Evolutionary conservation across 2,888 invertebrate genomes (phyloP).

Genomic region (Acheta domesticus): DNA sequence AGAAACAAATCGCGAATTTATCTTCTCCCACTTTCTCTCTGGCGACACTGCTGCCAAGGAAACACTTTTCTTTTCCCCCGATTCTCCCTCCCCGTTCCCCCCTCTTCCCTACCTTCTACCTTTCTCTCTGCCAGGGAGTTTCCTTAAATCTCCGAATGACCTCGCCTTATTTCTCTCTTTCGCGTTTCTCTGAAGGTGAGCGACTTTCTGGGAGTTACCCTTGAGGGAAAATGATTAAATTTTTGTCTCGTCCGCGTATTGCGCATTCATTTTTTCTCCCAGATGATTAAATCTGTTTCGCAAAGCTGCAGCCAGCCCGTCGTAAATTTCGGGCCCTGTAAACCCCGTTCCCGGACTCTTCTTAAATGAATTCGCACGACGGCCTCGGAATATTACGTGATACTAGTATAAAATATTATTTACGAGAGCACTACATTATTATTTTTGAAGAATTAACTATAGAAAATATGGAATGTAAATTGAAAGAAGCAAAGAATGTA

Average conservation of each 20-base stretch:
- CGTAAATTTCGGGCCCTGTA: neutral
- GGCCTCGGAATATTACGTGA: neutral
- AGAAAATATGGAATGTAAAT: too few relatives aligned
- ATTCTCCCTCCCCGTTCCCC: neutral
- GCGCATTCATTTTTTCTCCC: conserved; percentile 8
- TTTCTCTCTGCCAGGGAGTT: too few relatives aligned
- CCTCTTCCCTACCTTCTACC: neutral
- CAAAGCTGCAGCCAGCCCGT: neutral
- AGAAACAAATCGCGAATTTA: neutral
- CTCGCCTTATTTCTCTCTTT: neutral
- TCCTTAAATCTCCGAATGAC: neutral
- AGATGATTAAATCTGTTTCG: neutral
- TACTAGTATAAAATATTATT: neutral
- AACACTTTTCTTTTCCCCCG: neutral
- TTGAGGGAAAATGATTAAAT: neutral
- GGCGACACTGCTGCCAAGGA: conserved; percentile 1
- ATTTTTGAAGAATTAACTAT: neutral
- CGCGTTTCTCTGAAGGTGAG: neutral
- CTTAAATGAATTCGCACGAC: neutral
- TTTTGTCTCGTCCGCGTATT: neutral
- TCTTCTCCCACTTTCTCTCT: neutral
- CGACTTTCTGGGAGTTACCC: neutral
- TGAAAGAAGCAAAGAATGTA: too few relatives aligned
- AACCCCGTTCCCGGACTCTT: neutral
- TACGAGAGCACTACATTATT: neutral